phyloP scores from a whole-genome alignment of 2,888 invertebrate genomes.

The Lymantria dispar region DNA sequence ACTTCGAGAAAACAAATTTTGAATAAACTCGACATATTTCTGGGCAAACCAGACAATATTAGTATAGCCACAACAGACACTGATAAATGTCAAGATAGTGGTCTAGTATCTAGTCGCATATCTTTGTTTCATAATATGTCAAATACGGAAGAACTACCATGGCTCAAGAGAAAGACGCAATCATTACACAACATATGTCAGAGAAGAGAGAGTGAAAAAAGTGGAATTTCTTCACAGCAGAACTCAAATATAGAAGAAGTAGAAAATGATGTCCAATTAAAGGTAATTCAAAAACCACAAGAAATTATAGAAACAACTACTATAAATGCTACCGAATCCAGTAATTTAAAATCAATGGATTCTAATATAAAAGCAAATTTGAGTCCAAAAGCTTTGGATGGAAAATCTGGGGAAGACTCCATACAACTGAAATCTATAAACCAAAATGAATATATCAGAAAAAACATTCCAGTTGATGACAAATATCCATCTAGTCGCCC shows the following conservation, averaged over 20 bases:
- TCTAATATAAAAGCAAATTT: not conserved
- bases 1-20: slow-evolving; percentile 73
- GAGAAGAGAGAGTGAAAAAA: slow-evolving; percentile 41
- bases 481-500: slow-evolving; percentile 18
- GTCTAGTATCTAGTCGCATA: slow-evolving; percentile 75
- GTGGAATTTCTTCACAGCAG: slow-evolving; percentile 14
- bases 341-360: not conserved
- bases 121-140: slow-evolving; percentile 71
- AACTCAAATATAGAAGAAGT: slow-evolving; percentile 8
- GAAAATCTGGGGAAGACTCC: slow-evolving; percentile 24
- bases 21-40: slow-evolving; percentile 72
- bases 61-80: slow-evolving; percentile 40
- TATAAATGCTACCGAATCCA: slow-evolving; percentile 16
- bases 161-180: slow-evolving; percentile 51
- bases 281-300: not conserved
- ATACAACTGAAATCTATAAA: slow-evolving; percentile 7
- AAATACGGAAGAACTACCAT: slow-evolving; percentile 57
- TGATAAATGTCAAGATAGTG: slow-evolving; percentile 57
- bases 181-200: slow-evolving; percentile 59
- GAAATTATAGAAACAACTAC: slow-evolving; percentile 10
- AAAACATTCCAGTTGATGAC: slow-evolving; percentile 32
- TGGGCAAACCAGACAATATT: slow-evolving; percentile 55
- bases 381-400: slow-evolving; percentile 51
- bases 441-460: slow-evolving; percentile 29
- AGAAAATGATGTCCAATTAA: slow-evolving; percentile 5